These are phyloP conservation scores for Actinemys pallida DNA, from an alignment of 2,113 vertebrate genomes.

Conservation along the genomic window DNA sequence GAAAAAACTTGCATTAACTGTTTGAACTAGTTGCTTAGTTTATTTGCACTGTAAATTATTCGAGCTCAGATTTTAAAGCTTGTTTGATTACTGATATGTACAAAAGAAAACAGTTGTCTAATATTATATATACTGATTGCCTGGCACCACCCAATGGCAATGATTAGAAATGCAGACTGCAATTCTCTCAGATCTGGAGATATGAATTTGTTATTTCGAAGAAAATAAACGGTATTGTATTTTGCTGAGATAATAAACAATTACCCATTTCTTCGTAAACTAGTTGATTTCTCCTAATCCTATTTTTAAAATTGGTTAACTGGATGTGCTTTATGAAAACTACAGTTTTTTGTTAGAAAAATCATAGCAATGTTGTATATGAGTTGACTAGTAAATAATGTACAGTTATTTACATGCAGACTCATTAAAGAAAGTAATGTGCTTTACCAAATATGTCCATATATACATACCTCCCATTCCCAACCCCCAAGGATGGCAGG, in stretches of 20 bases:
- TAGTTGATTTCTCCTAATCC: background rate
- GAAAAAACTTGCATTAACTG: conserved; percentile 47
- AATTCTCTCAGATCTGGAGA: background rate
- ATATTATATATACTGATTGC: conserved; percentile 60
- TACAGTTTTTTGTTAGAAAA: background rate
- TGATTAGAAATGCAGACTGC: conserved; percentile 69
- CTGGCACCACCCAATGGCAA: conserved; percentile 83
- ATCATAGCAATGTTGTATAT: background rate
- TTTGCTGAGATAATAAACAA: background rate
- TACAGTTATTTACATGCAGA: background rate
- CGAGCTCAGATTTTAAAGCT: conserved; percentile 54
- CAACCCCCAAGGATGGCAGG: background rate
- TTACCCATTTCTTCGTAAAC: background rate
- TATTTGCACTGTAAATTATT: conserved; percentile 75
- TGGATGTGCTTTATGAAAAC: background rate
- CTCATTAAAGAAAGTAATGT: background rate
- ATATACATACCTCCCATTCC: background rate
- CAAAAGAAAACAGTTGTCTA: conserved; percentile 59
- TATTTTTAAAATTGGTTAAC: background rate
- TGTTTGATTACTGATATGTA: conserved; percentile 4
- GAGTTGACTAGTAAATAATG: background rate
- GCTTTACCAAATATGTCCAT: background rate
- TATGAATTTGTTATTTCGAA: background rate
- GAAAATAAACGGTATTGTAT: background rate
- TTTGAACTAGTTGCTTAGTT: conserved; percentile 58